Base-by-base conservation (phyloP, 2,797 vertebrate species). In the Borostomias antarcticus region DNA sequence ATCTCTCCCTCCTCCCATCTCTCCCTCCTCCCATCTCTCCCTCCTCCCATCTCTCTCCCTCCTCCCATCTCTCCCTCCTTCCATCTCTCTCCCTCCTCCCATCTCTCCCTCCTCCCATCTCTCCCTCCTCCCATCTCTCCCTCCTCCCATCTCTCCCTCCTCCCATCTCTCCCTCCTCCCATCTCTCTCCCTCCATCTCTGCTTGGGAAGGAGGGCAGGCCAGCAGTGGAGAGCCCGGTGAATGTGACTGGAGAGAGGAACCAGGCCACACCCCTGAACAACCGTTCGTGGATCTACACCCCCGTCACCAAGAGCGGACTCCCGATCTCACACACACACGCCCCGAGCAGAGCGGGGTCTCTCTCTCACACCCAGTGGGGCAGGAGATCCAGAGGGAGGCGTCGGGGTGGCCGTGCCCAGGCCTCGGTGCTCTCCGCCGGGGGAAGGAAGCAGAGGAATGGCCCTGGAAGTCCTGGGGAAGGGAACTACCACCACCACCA, bases 371-470 rank as follows among this genome's bases (percentile, higher is more conserved):
- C 21, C 21, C 47, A 50, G 21, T 53, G 32, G 11, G 64, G 52
- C 61, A 51, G 63, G 58, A 59, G 54, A 56, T 69, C 61, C 59
- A 53, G 1, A n/a, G 50, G 64, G 73, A 51, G 62, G 53, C 53
- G 40, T 47, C 60, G 62, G 62, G 33, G 69, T 66, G 63, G 54
- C 47, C 68, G 69, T 82, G 76, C 66, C 72, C 64, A 69, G 75
- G 77, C 65, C 53, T 68, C 68, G 17, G 65, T 73, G 61, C 64
- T 74, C 69, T 57, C 32, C 21, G 25, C 69, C 66, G 60, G 68
- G 65, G 52, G 69, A 74, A 75, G 60, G 74, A 81, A 58, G 57
- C 56, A 23, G 53, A 61, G 68, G 70, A 61, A 82, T 74, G 66
- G 60, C 60, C 71, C 62, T 52, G 53, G 57, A 61, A 43, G 32